Base-by-base conservation (phyloP, 2,888 invertebrate species). In the Amphiduros pacificus region DNA sequence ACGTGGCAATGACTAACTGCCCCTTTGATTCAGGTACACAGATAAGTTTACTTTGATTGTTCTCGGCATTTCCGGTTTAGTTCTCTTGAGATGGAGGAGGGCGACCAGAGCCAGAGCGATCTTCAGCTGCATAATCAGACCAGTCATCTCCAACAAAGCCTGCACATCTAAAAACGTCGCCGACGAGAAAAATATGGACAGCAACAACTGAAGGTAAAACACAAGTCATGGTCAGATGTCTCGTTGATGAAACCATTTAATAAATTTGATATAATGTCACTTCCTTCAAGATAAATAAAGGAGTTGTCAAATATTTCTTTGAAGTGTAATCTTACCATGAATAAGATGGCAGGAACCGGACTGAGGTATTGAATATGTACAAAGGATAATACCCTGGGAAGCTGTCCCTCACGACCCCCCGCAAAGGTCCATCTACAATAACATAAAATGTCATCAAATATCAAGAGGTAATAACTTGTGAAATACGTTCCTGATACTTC, bases 341-440 rank as follows among this genome's bases (percentile, higher is more conserved):
- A 66, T 17, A 70, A 32, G 20, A 73, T 65, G 26, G 74, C 70
- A 4, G 71, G 71, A 14, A 73, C 62, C 9, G 74, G 74, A 9
- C 70, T 73, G n/a, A 66, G 54, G 29, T 62, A 49, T 20, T 44
- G 60, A 22, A 62, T 24, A 49, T 69, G 68, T 11, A 71, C 61
- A 36, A 57, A 68, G 20, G 71, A 71, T 24, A 71, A 57, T 9
- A 65, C 53, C 31, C 62, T 31, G 26, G 71, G 74, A 50, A 74
- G 70, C 55, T 72, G 70, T 0, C 69, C 67, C 40, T 72, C 72
- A 49, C 71, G 61, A 0, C 72, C 72, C 9, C 72, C 74, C 24
- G 66, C 71, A 58, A 67, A 72, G 31, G 64, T 66, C 61, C 71
- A 60, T 54, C 74, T 74, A 61, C 5, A 67, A 62, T n/a, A 51